phyloP scores from a whole-genome alignment of 2,888 invertebrate genomes.

The Lottia scabra region DNA sequence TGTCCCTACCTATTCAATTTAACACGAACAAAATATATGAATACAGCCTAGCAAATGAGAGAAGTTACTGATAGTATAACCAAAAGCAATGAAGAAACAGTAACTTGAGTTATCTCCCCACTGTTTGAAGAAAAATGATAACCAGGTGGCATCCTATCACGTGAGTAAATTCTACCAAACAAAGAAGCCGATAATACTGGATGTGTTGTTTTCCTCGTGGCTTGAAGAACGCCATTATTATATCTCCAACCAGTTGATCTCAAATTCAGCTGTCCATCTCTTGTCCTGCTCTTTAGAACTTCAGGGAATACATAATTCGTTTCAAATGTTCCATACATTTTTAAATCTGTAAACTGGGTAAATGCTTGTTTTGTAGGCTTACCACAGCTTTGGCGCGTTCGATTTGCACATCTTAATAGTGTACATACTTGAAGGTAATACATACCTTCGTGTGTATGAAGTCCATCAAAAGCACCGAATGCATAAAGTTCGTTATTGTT shows the following conservation, averaged over 20 bases:
- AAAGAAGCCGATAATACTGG: constrained; percentile 37
- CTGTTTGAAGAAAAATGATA: not conserved
- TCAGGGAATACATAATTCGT: constrained; percentile 44
- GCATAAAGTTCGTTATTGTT: constrained; percentile 38
- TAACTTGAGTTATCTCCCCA: too few species aligned
- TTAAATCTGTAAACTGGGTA: constrained; percentile 32
- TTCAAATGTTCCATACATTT: constrained; percentile 34
- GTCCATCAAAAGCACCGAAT: constrained; percentile 54
- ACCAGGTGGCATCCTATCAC: constrained; percentile 18
- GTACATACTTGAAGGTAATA: constrained; percentile 54
- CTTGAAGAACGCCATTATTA: constrained; percentile 20
- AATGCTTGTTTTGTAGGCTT: constrained; percentile 22
- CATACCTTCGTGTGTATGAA: constrained; percentile 46
- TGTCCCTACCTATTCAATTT: too few species aligned
- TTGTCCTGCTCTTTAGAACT: constrained; percentile 30
- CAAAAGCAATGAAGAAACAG: too few species aligned
- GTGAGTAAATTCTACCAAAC: constrained; percentile 37
- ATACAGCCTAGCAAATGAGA: too few species aligned
- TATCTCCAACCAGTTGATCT: constrained; percentile 29
- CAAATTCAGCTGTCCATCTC: constrained; percentile 22
- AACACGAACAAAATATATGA: too few species aligned
- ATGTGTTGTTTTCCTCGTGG: constrained; percentile 14
- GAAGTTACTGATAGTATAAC: too few species aligned
- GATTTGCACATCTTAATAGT: constrained; percentile 43
- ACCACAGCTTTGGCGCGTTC: constrained; percentile 35